Base-by-base conservation (phyloP, 1,140 invertebrate species). In the Rhagoletis pomonella region DNA sequence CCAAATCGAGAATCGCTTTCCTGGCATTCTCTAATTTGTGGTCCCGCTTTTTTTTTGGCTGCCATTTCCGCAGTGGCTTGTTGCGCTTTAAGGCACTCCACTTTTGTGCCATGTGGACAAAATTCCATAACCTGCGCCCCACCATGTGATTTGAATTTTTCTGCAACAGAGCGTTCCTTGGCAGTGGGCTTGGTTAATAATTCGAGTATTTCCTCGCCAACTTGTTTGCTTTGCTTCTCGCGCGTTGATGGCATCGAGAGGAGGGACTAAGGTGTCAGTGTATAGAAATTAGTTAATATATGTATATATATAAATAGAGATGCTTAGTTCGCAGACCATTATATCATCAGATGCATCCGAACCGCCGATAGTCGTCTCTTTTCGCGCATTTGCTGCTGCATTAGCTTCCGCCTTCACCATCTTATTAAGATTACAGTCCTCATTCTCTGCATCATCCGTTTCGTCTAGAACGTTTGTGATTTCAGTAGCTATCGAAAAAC, bases 81-180 rank as follows among this genome's bases (percentile, higher is more conserved):
- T 69, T 95, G 85, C 93, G 94, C 94, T 94, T 97, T 93, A 0
- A 95, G 94, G 92, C 98, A 99, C 91, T 99, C 98, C 12, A 96
- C 96, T 90, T 96, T 96, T 0, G 98, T 99, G 42, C 98, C 98
- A 93, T 98, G 97, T 7, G 97, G 97, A 94, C 98, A 99, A 94
- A 99, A 99, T 93, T 99, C 98, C 96, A 97, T 97, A 6, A 99
- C 96, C 94, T 98, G 97, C 0, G 97, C 97, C 1, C 97, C 98
- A 91, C 98, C 98, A 94, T 98, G 97, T 17, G 98, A 99, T 90
- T 97, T 96, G 93, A 99, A 99, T 89, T 98, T 96, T 94, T 99
- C 98, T 17, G 98, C 97, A 29, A 99, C 93, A 0, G 97, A 98
- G 90, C 97, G 96, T 93, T 99, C 98, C 94, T 99, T 99, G 2